Conservation (phyloP, 2,113 vertebrate genomes). For the Chloropsis hardwickii region DNA sequence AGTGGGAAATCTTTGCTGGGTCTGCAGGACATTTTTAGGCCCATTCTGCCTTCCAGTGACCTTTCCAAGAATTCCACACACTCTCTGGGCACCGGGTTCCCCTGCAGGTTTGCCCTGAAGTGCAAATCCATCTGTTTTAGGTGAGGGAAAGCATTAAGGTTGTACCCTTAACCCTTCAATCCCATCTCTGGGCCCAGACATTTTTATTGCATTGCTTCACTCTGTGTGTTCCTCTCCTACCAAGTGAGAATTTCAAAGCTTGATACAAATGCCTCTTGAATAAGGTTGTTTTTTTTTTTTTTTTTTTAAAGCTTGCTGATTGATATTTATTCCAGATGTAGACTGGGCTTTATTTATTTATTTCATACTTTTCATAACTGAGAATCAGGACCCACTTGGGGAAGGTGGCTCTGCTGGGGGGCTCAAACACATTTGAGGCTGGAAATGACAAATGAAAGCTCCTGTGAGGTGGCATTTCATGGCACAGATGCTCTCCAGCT, state of each 20-base stretch:
- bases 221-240: not conserved
- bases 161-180: slow-evolving; percentile 53
- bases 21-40: not conserved
- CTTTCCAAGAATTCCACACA: slow-evolving; percentile 39
- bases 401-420: not conserved
- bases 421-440: not conserved
- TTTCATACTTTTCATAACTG: not conserved
- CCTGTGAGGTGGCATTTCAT: not conserved
- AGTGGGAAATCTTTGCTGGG: not conserved
- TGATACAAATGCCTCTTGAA: not conserved
- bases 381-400: not conserved
- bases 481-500: not conserved
- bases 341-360: not conserved
- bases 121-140: slow-evolving; percentile 64
- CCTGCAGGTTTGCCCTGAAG: slow-evolving; percentile 44
- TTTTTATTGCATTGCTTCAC: not conserved
- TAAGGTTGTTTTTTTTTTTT: not conserved
- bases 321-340: slow-evolving; percentile 46
- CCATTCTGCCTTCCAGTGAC: slow-evolving; percentile 41
- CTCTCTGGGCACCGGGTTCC: slow-evolving; percentile 8
- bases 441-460: not conserved
- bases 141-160: slow-evolving; percentile 48
- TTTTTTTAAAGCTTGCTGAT: not conserved
- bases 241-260: slow-evolving; percentile 26
- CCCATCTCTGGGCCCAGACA: not conserved